These are phyloP conservation scores for Acromyrmex charruanus DNA, from an alignment of 1,140 invertebrate species.

Conservation along the genomic window DNA sequence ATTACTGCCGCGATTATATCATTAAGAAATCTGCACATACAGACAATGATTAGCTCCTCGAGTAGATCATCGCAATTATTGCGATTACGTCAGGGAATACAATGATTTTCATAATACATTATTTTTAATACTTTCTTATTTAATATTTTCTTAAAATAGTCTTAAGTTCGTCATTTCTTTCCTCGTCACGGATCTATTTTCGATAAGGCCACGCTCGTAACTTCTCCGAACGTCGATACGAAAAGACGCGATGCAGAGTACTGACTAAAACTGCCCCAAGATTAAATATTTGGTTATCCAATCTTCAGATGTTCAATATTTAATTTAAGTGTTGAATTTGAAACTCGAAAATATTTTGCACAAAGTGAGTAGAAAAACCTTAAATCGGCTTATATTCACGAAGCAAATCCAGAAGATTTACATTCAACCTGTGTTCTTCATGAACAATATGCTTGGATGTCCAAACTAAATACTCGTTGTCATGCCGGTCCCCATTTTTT, in stretches of 20 bases:
- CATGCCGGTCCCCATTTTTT: not conserved
- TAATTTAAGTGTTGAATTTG: not conserved
- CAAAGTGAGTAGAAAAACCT: not conserved
- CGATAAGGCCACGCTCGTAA: not conserved
- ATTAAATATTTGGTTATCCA: not conserved
- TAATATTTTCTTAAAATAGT: not conserved
- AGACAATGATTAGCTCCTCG: not conserved
- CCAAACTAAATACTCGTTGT: not conserved
- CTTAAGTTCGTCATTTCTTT: not conserved
- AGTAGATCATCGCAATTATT: not conserved
- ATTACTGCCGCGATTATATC: slow-evolving; percentile 2
- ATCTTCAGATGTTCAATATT: not conserved
- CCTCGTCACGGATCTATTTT: not conserved
- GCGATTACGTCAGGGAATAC: not conserved
- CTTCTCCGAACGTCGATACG: not conserved
- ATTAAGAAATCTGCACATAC: not conserved
- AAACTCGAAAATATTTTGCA: not conserved
- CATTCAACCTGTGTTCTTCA: not conserved
- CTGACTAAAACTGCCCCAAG: not conserved
- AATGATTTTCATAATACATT: not conserved
- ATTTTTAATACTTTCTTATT: not conserved
- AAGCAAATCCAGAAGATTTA: not conserved
- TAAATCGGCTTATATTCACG: not conserved
- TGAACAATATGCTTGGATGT: not conserved
- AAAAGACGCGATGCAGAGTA: not conserved